Evolutionary conservation across 2,888 invertebrate genomes (phyloP).

Genomic region (Hypsopygia costalis): DNA sequence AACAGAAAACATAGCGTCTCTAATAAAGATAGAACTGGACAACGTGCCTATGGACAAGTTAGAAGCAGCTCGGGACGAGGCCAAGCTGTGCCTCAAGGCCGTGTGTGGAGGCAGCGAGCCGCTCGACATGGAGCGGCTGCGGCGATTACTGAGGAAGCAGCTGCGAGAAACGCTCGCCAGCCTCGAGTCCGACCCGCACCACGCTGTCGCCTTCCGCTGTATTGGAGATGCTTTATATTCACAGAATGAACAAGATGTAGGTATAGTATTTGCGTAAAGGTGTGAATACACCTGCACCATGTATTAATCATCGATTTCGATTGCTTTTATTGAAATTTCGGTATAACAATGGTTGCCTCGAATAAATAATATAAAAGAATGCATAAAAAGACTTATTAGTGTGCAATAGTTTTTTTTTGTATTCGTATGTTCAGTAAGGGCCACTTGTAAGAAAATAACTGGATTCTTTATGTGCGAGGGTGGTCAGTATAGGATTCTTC

Average conservation of each 20-base stretch:
- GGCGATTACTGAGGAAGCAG: conserved; percentile 85
- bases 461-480: too few species aligned
- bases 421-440: too few species aligned
- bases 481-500: too few species aligned
- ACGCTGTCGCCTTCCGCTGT: conserved; percentile 86
- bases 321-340: too few species aligned
- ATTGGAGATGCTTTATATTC: conserved; percentile 94
- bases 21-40: conserved; percentile 86
- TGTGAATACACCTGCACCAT: too few species aligned
- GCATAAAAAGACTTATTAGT: too few species aligned
- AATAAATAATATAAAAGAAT: too few species aligned
- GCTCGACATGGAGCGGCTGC: conserved; percentile 89
- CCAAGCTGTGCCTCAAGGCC: conserved; percentile 50
- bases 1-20: conserved; percentile 86
- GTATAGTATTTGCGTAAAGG: conserved; percentile 33
- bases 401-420: too few species aligned
- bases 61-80: conserved; percentile 78
- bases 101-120: conserved; percentile 57
- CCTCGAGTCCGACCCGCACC: conserved; percentile 89
- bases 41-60: conserved; percentile 88
- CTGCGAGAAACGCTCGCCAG: conserved; percentile 84
- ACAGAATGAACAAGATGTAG: conserved; percentile 85
- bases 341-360: too few species aligned
- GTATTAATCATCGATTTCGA: too few species aligned
- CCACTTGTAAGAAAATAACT: too few species aligned